Percentiles rank a stretch among this genome's conserved stretches.
phyloP scores from a whole-genome alignment of 2,797 vertebrate species.

The Rhyacichthys aspro region DNA sequence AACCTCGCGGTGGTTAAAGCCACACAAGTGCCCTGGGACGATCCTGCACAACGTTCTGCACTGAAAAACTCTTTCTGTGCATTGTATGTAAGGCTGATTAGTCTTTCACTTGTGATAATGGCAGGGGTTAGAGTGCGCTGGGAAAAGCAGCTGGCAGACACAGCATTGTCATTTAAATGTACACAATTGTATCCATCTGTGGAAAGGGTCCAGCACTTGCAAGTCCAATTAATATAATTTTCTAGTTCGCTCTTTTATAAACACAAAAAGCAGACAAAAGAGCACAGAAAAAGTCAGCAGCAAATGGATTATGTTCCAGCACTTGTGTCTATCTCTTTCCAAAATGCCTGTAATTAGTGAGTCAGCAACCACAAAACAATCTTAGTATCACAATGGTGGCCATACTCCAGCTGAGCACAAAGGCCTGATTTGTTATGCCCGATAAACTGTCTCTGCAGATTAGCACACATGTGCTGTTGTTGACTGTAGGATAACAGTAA shows the following conservation, averaged over 20 bases:
- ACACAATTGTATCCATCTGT: conserved; percentile 59
- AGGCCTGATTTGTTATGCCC: conserved; percentile 69
- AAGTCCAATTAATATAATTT: conserved; percentile 74
- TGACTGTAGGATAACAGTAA: conserved; percentile 49
- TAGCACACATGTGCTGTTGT: conserved; percentile 54
- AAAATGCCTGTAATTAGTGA: conserved; percentile 75
- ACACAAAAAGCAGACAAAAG: conserved; percentile 47
- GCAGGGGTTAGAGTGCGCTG: conserved; percentile 69
- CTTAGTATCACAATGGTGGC: conserved; percentile 74
- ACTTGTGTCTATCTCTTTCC: conserved; percentile 58
- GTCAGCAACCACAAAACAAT: conserved; percentile 69
- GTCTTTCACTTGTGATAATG: conserved; percentile 74
- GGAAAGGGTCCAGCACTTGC: conserved; percentile 56
- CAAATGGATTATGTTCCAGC: conserved; percentile 60
- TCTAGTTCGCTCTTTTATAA: conserved; percentile 50
- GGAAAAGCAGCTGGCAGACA: conserved; percentile 76
- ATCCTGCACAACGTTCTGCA: conserved; percentile 57
- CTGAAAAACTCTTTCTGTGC: conserved; percentile 68
- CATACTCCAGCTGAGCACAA: conserved; percentile 71
- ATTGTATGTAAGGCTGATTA: conserved; percentile 70
- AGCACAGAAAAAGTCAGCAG: conserved; percentile 62
- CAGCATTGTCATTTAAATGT: conserved; percentile 79
- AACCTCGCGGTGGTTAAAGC: conserved; percentile 56
- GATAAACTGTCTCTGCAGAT: conserved; percentile 70
- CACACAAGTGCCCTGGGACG: conserved; percentile 54